phyloP scores from a whole-genome alignment of 1,140 invertebrate genomes.

The Drosophila ohnishii region DNA sequence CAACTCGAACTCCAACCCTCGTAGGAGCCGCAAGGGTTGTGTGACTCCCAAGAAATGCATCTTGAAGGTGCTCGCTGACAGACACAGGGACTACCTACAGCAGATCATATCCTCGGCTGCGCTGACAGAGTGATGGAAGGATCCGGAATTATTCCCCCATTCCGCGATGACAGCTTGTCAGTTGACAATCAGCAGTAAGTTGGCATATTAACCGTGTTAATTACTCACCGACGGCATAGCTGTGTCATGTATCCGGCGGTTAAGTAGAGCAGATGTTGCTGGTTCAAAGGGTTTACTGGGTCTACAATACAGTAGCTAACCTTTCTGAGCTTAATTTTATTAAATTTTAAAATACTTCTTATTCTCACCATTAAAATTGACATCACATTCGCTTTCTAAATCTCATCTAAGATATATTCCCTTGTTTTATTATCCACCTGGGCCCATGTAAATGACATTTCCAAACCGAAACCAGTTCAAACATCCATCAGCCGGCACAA shows the following conservation, averaged over 20 bases:
- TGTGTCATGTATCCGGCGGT: conserved; percentile 24
- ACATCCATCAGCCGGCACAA: conserved; percentile 53
- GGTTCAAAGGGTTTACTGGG: background rate
- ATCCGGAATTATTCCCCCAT: conserved; percentile 26
- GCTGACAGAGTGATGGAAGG: conserved; percentile 25
- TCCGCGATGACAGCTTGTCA: conserved; percentile 38
- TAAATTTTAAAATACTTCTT: background rate
- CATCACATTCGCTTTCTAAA: background rate
- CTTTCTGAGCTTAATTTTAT: background rate
- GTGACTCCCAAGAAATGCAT: conserved; percentile 16
- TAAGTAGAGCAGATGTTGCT: conserved; percentile 43
- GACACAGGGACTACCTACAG: conserved; percentile 46
- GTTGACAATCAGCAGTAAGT: conserved; percentile 39
- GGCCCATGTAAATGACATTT: conserved; percentile 35
- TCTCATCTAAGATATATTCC: background rate
- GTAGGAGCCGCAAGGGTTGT: conserved; percentile 15
- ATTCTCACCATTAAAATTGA: background rate
- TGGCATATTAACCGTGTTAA: conserved; percentile 52
- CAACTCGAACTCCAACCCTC: conserved; percentile 40
- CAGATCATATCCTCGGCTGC: conserved; percentile 17
- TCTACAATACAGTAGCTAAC: background rate
- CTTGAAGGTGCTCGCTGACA: conserved; percentile 47
- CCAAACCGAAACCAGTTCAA: conserved; percentile 59
- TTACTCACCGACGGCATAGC: conserved; percentile 48
- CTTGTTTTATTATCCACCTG: conserved; percentile 29